Evolutionary conservation across 2,113 vertebrate genomes (phyloP).

Genomic region (Athene cunicularia): DNA sequence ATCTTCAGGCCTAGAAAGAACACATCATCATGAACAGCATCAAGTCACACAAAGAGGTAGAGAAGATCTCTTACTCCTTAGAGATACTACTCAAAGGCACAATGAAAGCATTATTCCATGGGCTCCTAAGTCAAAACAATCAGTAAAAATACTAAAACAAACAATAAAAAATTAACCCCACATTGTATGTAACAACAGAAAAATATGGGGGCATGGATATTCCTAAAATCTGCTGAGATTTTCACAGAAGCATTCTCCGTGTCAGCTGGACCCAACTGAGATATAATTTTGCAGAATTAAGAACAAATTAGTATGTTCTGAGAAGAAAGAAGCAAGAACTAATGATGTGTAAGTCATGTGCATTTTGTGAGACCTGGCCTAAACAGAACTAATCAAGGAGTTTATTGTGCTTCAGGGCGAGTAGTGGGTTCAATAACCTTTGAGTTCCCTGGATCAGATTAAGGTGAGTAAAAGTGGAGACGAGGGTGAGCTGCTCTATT

Average conservation of each 20-base stretch:
- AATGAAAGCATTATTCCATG: background rate
- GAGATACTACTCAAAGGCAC: background rate
- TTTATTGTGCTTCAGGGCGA: background rate
- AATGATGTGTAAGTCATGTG: fast-evolving
- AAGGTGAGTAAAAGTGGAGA: background rate
- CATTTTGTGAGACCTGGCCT: background rate
- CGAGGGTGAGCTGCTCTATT: background rate
- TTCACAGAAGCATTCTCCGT: background rate
- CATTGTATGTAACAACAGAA: background rate
- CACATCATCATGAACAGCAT: background rate
- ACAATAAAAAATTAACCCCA: background rate
- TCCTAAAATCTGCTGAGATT: background rate
- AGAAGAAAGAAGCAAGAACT: background rate
- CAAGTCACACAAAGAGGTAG: background rate
- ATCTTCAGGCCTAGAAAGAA: background rate
- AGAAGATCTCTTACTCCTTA: background rate
- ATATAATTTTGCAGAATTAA: background rate
- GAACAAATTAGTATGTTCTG: background rate
- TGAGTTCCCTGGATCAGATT: background rate
- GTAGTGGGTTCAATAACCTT: background rate
- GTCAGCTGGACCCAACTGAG: background rate
- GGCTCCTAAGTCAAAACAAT: background rate
- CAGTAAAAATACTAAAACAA: background rate
- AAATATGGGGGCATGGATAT: background rate
- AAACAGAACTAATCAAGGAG: background rate